Evolutionary conservation across 2,888 invertebrate genomes (phyloP).

Genomic region (Eudemis profundana): DNA sequence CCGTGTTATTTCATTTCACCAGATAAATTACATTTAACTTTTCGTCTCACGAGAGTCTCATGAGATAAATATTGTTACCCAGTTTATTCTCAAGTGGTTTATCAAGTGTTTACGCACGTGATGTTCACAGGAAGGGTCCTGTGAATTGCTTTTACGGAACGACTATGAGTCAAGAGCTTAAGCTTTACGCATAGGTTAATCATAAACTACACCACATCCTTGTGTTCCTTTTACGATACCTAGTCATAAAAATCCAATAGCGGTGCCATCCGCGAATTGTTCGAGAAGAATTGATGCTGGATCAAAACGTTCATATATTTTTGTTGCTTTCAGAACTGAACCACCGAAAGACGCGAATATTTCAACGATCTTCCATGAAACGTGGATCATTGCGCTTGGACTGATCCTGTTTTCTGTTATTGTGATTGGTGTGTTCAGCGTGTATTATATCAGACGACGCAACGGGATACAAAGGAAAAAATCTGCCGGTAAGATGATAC

Average conservation of each 20-base stretch:
- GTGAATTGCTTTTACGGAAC: conserved; percentile 36
- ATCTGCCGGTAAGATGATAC: conserved; percentile 68
- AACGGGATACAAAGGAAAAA: conserved; percentile 78
- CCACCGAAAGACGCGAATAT: conserved; percentile 78
- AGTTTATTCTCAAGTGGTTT: conserved; percentile 38
- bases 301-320: conserved; percentile 3
- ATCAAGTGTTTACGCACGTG: conserved; percentile 39
- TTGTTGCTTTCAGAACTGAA: conserved; percentile 67
- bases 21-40: not conserved
- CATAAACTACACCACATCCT: conserved; percentile 39
- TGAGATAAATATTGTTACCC: conserved; percentile 23
- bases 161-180: conserved; percentile 36
- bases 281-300: conserved; percentile 12
- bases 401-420: conserved; percentile 74
- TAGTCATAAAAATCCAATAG: conserved; percentile 22
- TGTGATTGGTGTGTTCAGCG: conserved; percentile 73
- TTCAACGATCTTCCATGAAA: conserved; percentile 77
- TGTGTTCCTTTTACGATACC: conserved; percentile 28
- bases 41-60: conserved; percentile 15
- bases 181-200: conserved; percentile 40
- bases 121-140: conserved; percentile 36
- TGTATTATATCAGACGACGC: conserved; percentile 76
- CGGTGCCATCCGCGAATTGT: conserved; percentile 29
- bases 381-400: conserved; percentile 77
- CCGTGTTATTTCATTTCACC: too few relatives aligned